phyloP scores from a whole-genome alignment of 2,113 vertebrate genomes.

The Anolis sagrei region DNA sequence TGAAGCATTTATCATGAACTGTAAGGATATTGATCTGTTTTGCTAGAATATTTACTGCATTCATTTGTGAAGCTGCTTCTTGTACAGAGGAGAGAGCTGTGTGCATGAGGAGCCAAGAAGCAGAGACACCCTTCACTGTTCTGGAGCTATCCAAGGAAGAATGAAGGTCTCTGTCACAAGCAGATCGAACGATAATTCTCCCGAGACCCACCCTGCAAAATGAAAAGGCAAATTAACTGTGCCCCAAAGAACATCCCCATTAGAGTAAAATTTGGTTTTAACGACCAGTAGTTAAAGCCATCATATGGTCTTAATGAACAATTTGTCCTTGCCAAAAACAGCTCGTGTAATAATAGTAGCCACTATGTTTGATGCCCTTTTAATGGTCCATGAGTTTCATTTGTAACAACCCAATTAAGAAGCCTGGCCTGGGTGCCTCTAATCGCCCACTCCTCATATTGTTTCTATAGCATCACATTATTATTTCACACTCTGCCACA shows the following conservation, averaged over 20 bases:
- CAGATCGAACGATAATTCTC: neutral
- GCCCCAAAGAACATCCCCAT: conserved; percentile 47
- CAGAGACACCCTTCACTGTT: neutral
- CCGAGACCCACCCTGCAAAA: conserved; percentile 33
- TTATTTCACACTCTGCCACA: conserved; percentile 53
- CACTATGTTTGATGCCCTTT: conserved; percentile 67
- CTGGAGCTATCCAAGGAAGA: conserved; percentile 18
- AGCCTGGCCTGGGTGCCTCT: conserved; percentile 28
- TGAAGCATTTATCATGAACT: neutral
- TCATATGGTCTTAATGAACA: conserved; percentile 62
- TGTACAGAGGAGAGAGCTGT: too few relatives aligned
- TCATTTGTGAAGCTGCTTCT: neutral
- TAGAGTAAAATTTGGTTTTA: conserved; percentile 54
- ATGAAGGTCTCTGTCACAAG: neutral
- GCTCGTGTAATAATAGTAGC: conserved; percentile 27
- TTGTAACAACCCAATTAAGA: conserved; percentile 65
- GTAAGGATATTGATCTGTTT: conserved; percentile 22
- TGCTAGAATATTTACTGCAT: neutral
- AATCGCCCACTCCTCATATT: conserved; percentile 59
- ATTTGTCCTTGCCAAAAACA: conserved; percentile 64
- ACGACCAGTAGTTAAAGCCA: conserved; percentile 25
- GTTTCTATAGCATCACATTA: conserved; percentile 35
- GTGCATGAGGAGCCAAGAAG: neutral
- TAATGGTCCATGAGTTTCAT: conserved; percentile 61
- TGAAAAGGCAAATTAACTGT: conserved; percentile 52